Evolutionary conservation across 2,797 vertebrate genomes (phyloP), one percentile per base, ranked within the genome.

Genomic region (Chloroceryle inda): DNA sequence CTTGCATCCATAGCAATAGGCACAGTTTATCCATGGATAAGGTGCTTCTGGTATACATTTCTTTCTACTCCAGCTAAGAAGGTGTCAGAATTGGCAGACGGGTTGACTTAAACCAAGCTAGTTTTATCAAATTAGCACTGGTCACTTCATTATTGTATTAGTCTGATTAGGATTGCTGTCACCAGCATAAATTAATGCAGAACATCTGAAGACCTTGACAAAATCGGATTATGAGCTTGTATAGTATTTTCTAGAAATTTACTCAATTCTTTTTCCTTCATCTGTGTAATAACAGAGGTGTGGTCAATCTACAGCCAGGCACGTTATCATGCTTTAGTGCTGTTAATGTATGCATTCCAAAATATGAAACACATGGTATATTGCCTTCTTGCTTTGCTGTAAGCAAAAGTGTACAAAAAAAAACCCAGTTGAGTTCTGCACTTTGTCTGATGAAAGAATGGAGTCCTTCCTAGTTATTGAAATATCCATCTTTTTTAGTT

Each of bases 241-340:
- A 2, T 4, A 55, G 13, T n/a, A 31, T 52, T 88, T 71, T 85
- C 59, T 29, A 47, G 45, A 64, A 22, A 18, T 71, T 24, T 69
- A 13, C 21, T 64, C 62, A 55, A 3, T 31, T 14, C 12, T 74
- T 73, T 62, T 63, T 12, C 16, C 7, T 63, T 84, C 53, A 75
- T 6, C 22, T 13, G 6, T 24, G 11, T 50, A 35, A 13, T 62
- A 63, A 8, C 20, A 38, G 16, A 53, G n/a, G 1, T 23, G 5
- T 40, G 21, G 16, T 59, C 23, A 10, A 16, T 59, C 37, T 63
- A n/a, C 2, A 45, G 13, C 22, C 50, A 26, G 42, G 23, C 18
- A 8, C 0, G 0, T 62, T 62, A 8, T 21, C 44, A 20, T 50
- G 13, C 29, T 18, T 68, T 26, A 58, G 23, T n/a, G 12, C 19